Evolutionary conservation across 2,888 invertebrate genomes (phyloP), one percentile per base, ranked within the genome.

Genomic region (Nomada hirtipes): DNA sequence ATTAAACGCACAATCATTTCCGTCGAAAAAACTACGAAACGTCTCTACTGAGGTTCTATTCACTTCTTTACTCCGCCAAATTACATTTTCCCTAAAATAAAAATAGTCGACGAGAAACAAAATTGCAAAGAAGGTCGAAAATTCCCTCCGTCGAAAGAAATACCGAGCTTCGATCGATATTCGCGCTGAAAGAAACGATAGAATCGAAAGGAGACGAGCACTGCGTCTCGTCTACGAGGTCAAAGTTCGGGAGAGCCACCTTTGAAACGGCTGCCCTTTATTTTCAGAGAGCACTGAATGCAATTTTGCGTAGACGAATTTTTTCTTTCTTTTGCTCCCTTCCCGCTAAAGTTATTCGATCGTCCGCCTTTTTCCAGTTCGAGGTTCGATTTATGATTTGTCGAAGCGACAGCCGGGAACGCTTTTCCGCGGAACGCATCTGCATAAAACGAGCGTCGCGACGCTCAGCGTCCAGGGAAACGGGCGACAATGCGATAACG

Each of bases 331-430:
- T 64, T n/a, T 26, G 13, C 52, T n/a, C 20, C 15, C 23, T 20
- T 11, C 36, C 20, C 50, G 26, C 42, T 13, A 36, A 61, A 68
- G 47, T 68, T 68, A 68, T 78, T 76, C 55, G 23, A 44, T 26
- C 36, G 67, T 76, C 78, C 78, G 78, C 78, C 78, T 78, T 76
- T 78, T 68, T 67, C 76, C 77, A 36, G 78, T 67, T 42, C 78
- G 52, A 36, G 52, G 64, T 77, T 77, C 79, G 64, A 78, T 79
- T 79, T 79, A 79, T 78, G 79, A 78, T 79, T 79, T 69, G 78
- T 79, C 70, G 64, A 60, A 65, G 57, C 42, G 50, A 18, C 75
- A 64, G 20, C 42, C 63, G 23, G 10, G 20, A 53, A 42, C 55
- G 65, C 42, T 50, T 77, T 44, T 26, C 52, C 57, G 9, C 53